These are phyloP conservation scores for Premnoplex brunnescens DNA, from an alignment of 2,797 vertebrate species.

Conservation along the genomic window DNA sequence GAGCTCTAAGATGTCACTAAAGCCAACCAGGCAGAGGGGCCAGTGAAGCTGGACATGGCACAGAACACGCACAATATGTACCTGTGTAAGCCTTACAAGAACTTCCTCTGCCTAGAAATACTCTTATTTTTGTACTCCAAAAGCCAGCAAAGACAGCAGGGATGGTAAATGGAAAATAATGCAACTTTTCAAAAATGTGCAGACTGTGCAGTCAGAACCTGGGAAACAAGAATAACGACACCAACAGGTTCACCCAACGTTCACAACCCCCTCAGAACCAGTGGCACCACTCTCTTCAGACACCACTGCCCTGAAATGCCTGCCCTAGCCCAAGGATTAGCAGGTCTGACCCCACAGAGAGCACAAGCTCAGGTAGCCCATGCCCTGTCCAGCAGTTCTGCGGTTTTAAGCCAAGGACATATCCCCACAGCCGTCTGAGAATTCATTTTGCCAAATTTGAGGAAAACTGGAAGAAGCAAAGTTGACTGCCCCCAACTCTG, in stretches of 20 bases:
- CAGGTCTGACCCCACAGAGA: not conserved
- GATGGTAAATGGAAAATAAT: not conserved
- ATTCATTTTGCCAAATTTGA: not conserved
- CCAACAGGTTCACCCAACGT: not conserved
- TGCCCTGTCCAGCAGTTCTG: not conserved
- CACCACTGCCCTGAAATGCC: not conserved
- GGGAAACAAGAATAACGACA: not conserved
- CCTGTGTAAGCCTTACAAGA: not conserved
- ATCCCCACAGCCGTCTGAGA: not conserved
- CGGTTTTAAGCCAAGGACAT: not conserved
- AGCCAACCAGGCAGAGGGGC: not conserved
- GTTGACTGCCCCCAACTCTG: not conserved
- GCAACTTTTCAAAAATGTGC: not conserved
- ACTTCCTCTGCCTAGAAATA: not conserved
- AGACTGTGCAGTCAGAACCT: not conserved
- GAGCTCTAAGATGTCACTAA: not conserved
- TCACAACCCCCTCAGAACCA: not conserved
- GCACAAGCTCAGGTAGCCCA: not conserved
- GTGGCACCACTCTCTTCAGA: not conserved
- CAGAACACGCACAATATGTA: not conserved
- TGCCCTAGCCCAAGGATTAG: not conserved
- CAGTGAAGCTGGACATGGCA: not conserved
- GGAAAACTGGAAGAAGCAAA: not conserved
- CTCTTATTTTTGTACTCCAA: not conserved
- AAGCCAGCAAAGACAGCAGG: not conserved